These are phyloP conservation scores for Euzetes globulus DNA, from an alignment of 2,888 invertebrate genomes.

Conservation along the genomic window DNA sequence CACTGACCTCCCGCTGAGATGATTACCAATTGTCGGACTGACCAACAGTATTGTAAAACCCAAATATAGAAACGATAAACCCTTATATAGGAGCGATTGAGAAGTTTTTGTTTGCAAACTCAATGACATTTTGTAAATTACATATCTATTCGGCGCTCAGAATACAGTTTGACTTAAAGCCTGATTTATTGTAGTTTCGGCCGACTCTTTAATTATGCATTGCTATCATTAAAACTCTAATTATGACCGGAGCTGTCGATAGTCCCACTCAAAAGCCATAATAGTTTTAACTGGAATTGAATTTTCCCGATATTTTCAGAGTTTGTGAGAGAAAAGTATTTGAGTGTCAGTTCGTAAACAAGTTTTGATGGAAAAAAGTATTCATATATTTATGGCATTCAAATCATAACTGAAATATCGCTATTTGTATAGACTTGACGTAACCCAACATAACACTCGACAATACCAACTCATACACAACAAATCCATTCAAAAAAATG, in stretches of 20 bases:
- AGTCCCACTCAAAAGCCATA: background rate
- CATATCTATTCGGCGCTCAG: background rate
- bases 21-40: constrained; percentile 2
- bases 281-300: constrained; percentile 15
- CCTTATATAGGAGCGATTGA: background rate
- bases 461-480: too few relatives aligned
- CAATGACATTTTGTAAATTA: constrained; percentile 21
- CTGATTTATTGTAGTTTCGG: constrained; percentile 10
- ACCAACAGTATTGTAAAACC: background rate
- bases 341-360: background rate
- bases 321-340: too few relatives aligned
- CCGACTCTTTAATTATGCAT: constrained; percentile 21
- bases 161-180: background rate
- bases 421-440: too few relatives aligned
- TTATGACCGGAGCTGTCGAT: background rate
- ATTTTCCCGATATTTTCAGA: background rate
- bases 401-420: background rate
- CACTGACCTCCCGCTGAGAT: constrained; percentile 6
- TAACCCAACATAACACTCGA: too few relatives aligned
- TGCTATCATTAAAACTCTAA: background rate
- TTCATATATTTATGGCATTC: background rate
- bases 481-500: background rate
- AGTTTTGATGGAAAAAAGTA: background rate
- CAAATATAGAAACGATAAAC: constrained; percentile 3
- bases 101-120: background rate